phyloP scores from a whole-genome alignment of 1,140 invertebrate genomes.

The Daktulosphaira vitifoliae region DNA sequence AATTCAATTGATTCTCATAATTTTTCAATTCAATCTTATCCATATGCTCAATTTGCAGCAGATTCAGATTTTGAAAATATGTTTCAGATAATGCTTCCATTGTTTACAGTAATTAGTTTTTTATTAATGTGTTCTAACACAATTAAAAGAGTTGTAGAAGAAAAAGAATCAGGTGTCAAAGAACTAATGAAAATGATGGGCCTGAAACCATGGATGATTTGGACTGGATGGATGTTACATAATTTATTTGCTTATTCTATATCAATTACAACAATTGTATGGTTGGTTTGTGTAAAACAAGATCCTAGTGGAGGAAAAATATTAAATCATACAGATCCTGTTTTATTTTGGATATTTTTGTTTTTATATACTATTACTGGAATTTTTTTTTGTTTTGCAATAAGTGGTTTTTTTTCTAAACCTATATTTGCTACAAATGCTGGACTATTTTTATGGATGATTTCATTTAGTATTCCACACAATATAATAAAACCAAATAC shows the following conservation, averaged over 20 bases:
- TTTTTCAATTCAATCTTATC: conserved; percentile 19
- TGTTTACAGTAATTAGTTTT: conserved; percentile 34
- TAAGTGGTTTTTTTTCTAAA: conserved; percentile 27
- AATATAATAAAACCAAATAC: background rate
- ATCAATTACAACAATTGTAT: conserved; percentile 46
- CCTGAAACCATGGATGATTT: conserved; percentile 53
- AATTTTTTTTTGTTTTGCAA: conserved; percentile 31
- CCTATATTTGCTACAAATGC: conserved; percentile 18
- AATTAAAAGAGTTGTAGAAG: conserved; percentile 38
- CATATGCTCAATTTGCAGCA: conserved; percentile 12
- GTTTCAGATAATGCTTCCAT: conserved; percentile 14
- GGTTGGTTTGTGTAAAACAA: conserved; percentile 43
- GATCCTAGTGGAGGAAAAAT: conserved; percentile 39
- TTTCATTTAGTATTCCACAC: background rate
- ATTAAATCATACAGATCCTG: conserved; percentile 44
- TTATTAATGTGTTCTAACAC: conserved; percentile 25
- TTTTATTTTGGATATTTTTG: conserved; percentile 34
- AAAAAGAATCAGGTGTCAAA: conserved; percentile 46
- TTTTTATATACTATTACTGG: conserved; percentile 27
- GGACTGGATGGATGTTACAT: conserved; percentile 56
- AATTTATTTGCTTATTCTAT: conserved; percentile 49
- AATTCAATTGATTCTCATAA: background rate
- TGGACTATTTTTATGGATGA: background rate
- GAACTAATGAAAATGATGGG: conserved; percentile 66
- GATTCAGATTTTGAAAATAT: background rate